Base-by-base conservation (phyloP, 2,113 vertebrate species). In the Leptodactylus fuscus region DNA sequence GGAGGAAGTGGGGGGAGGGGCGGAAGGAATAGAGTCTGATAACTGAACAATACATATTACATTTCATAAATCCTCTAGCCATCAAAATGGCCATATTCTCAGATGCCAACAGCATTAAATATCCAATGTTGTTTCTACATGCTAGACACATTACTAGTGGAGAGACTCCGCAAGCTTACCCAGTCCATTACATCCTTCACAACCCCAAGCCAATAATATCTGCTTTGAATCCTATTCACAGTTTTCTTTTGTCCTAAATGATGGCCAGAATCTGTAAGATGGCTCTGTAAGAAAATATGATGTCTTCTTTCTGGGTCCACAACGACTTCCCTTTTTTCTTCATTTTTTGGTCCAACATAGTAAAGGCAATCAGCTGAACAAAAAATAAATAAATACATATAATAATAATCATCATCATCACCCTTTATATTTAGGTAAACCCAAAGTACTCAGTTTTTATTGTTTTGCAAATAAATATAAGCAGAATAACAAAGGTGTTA, bases 171-270 rank as follows among this genome's bases (percentile, higher is more conserved):
- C 22, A 69, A 16, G 82, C 87, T 87, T 89, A 97, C 97, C 97
- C 96, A 97, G 81, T 98, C 96, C 85, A 98, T 96, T 0, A 97
- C 97, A 80, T 98, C 96, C 89, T 95, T 96, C 84, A 98, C 95
- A 76, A 98, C 96, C 4, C 97, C 97, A 87, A 98, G 93, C 97
- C 97, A 98, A 91, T 98, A 97, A 91, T 96, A 98, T 46, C 94
- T 94, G 91, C 94, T 96, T 91, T 98, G 96, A 85, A 98, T 97
- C 60, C 95, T 89, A 91, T 97, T 95, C 49, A 96, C 95, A 0
- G 97, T 98, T 90, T 98, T 98, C 44, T 97, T 98, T 82, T 98
- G 97, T 13, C 97, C 97, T 78, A 97, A 90, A 60, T 98, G 97
- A 89, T 95, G 94, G 1, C 96, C 96, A 0, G 95, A 92, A 27